A percentile compares a stretch with the other conserved stretches of the same genome.
Evolutionary conservation across 2,113 vertebrate species (phyloP).

Genomic region (Bos javanicus): DNA sequence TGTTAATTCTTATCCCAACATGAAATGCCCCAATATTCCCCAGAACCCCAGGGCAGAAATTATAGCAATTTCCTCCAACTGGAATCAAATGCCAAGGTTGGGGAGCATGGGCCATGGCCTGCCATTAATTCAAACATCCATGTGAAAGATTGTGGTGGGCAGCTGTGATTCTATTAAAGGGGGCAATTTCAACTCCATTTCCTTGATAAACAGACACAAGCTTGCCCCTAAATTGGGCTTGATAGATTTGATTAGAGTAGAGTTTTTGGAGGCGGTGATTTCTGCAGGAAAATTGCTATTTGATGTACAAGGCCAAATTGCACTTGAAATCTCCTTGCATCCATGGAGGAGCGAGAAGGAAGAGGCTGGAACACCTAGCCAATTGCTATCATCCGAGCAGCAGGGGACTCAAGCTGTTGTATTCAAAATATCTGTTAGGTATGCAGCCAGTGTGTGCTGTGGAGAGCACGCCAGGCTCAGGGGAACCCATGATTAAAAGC

Average conservation of each 20-base stretch:
- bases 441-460: neutral
- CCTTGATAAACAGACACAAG: conserved; percentile 81
- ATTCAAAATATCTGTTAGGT: conserved; percentile 71
- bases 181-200: conserved; percentile 83
- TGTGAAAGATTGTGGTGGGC: conserved; percentile 74
- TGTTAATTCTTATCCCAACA: conserved; percentile 58
- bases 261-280: conserved; percentile 82
- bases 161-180: conserved; percentile 79
- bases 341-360: conserved; percentile 23
- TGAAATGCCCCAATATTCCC: conserved; percentile 60
- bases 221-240: conserved; percentile 76
- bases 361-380: conserved; percentile 64
- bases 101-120: conserved; percentile 66
- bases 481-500: conserved; percentile 69
- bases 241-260: conserved; percentile 82
- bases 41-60: conserved; percentile 77
- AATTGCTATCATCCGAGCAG: conserved; percentile 71
- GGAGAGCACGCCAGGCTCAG: neutral
- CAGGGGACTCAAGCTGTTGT: conserved; percentile 69
- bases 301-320: conserved; percentile 67
- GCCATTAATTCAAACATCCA: conserved; percentile 80
- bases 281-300: conserved; percentile 71
- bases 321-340: conserved; percentile 74
- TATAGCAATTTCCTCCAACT: conserved; percentile 83
- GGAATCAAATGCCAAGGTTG: conserved; percentile 82